Percentiles rank a stretch among this genome's conserved stretches.
These are phyloP conservation scores for Campoletis raptor DNA, from an alignment of 2,888 invertebrate genomes.

Conservation along the genomic window DNA sequence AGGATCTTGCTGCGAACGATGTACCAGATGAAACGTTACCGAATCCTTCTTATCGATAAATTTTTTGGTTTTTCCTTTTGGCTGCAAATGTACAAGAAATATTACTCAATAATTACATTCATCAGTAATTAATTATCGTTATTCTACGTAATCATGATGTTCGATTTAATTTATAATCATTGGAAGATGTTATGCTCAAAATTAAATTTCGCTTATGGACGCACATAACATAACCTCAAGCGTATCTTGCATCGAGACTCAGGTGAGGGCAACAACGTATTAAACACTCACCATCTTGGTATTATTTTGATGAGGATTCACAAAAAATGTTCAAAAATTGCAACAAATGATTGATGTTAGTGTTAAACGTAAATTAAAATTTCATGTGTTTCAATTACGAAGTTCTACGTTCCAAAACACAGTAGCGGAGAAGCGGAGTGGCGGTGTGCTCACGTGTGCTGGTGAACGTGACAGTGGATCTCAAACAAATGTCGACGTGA, in stretches of 20 bases:
- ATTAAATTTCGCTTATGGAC: neutral
- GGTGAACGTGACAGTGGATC: slow-evolving; percentile 21
- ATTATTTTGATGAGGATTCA: neutral
- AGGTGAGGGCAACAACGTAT: neutral
- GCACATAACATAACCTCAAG: slow-evolving; percentile 39
- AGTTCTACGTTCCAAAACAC: slow-evolving; percentile 41
- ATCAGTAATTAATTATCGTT: neutral
- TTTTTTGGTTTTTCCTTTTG: slow-evolving; percentile 89
- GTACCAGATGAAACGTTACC: slow-evolving; percentile 96
- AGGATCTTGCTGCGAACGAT: slow-evolving; percentile 97
- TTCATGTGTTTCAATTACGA: slow-evolving; percentile 37
- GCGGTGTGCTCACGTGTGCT: slow-evolving; percentile 25
- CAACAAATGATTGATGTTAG: neutral
- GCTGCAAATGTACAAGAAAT: slow-evolving; percentile 82
- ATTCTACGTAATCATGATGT: neutral
- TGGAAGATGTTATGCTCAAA: neutral
- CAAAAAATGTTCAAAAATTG: neutral
- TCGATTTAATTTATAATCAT: too few relatives aligned
- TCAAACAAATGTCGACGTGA: slow-evolving; percentile 7
- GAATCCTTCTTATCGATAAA: slow-evolving; percentile 97
- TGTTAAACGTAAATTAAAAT: slow-evolving; percentile 5
- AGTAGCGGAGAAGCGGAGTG: neutral
- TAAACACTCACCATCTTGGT: slow-evolving; percentile 49
- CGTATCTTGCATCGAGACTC: neutral
- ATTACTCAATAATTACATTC: neutral